phyloP scores from a whole-genome alignment of 2,888 invertebrate species.

The Eupeodes latifasciatus region DNA sequence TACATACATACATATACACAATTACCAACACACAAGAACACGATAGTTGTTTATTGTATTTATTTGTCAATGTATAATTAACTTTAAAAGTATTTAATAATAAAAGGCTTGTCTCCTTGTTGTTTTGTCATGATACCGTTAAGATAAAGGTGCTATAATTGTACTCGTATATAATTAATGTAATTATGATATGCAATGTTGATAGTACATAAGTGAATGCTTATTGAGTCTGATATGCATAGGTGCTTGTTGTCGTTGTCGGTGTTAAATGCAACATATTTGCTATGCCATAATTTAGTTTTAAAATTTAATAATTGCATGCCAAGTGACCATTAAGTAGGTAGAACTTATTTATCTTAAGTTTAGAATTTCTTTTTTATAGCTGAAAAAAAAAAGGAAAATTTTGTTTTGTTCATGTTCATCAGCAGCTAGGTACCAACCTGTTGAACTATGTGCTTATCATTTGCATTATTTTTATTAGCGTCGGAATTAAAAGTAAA shows the following conservation, averaged over 20 bases:
- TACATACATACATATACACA: conserved; percentile 4
- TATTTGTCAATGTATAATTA: conserved; percentile 17
- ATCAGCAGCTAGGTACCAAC: too few species aligned
- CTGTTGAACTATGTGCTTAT: too few species aligned
- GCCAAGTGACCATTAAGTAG: conserved; percentile 16
- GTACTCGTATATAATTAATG: conserved; percentile 48
- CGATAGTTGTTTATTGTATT: neutral
- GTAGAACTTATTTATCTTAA: neutral
- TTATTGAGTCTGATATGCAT: conserved; percentile 56
- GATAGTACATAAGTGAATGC: conserved; percentile 34
- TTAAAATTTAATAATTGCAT: conserved; percentile 64
- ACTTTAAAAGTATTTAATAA: conserved; percentile 12
- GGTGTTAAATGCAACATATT: conserved; percentile 46
- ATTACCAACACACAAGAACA: conserved; percentile 1
- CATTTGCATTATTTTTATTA: too few species aligned
- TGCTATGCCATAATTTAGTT: conserved; percentile 28
- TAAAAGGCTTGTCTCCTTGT: conserved; percentile 33
- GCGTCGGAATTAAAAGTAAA: too few species aligned
- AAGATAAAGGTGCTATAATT: conserved; percentile 42
- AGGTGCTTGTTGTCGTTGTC: conserved; percentile 31
- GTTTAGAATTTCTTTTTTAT: neutral
- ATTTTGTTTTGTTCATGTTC: too few species aligned
- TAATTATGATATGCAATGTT: conserved; percentile 59
- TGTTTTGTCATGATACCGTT: conserved; percentile 47
- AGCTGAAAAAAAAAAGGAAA: too few species aligned